Conservation (phyloP, 1,140 invertebrate genomes). For the Steinernema feltiae region DNA sequence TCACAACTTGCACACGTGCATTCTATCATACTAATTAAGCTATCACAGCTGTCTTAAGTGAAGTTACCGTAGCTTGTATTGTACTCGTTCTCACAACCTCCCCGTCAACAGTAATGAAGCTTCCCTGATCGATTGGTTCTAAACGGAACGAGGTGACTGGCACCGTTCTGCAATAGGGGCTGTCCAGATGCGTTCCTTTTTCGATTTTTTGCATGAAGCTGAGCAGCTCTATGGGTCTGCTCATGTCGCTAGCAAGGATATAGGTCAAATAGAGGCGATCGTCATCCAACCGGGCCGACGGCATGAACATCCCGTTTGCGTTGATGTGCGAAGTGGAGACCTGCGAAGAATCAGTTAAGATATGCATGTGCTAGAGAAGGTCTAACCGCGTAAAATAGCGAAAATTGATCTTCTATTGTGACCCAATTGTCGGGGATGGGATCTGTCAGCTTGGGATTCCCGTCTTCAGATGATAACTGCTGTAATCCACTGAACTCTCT, state of each 20-base stretch:
- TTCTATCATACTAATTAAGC: too few relatives aligned
- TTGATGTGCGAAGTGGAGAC: slow-evolving; percentile 28
- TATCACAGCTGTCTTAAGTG: slow-evolving; percentile 11
- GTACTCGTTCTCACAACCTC: not conserved
- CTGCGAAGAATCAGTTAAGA: slow-evolving; percentile 19
- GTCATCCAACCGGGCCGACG: slow-evolving; percentile 31
- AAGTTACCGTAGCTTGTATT: slow-evolving; percentile 17
- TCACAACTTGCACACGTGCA: too few relatives aligned
- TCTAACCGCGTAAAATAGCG: slow-evolving; percentile 30
- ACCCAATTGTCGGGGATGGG: slow-evolving; percentile 27
- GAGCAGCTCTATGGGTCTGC: not conserved
- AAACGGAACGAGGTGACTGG: slow-evolving; percentile 34
- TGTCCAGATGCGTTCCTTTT: slow-evolving; percentile 25
- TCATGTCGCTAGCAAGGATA: slow-evolving; percentile 19
- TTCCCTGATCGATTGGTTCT: slow-evolving; percentile 16
- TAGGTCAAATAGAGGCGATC: slow-evolving; percentile 25
- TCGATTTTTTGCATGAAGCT: slow-evolving; percentile 32
- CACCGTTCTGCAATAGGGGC: slow-evolving; percentile 28
- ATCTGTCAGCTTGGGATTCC: slow-evolving; percentile 24
- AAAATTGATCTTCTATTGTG: slow-evolving; percentile 29
- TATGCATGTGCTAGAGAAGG: not conserved
- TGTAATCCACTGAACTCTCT: not conserved
- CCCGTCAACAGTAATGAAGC: slow-evolving; percentile 7
- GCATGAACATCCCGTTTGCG: slow-evolving; percentile 18
- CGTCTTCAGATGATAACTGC: not conserved